Evolutionary conservation across 2,797 vertebrate genomes (phyloP), one percentile per base, ranked within the genome.

Genomic region (Nothura maculosa): DNA sequence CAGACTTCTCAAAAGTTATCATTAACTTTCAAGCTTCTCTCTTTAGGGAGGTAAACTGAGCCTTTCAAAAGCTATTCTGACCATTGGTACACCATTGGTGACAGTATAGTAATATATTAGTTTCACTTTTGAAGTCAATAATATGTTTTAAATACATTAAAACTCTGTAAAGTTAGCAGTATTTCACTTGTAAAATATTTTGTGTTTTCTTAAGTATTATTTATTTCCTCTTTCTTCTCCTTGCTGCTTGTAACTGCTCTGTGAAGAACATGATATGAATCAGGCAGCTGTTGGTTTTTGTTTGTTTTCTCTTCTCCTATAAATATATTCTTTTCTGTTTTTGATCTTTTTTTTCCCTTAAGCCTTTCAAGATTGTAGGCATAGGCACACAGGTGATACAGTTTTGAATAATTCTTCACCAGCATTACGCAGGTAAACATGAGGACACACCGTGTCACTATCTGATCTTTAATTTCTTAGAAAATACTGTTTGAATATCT

Each of bases 401-500:
- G 89, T 92, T 97, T 95, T 96, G 69, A 91, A 94, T 85, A 43
- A 18, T 92, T 18, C 47, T 58, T 75, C 57, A 42, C 55, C 58
- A 74, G 32, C 73, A 86, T 62, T 83, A 76, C 66, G 38, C 6
- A 28, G 34, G 73, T 94, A 91, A 97, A 94, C 74, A 32, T 92
- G 84, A 96, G 86, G 92, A 95, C 75, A 82, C 58, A 78, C 66
- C 69, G 48, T 68, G 57, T 74, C 79, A 57, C 62, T 93, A 81
- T 78, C 77, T 48, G 24, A 88, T 86, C 85, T 85, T 91, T 80
- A 86, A 85, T 87, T 96, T 97, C 78, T 91, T 96, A 84, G 87
- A 94, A 95, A 96, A 84, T 85, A 20, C 40, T 89, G 57, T 95
- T 95, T 54, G 10, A 94, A 85, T 96, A 91, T 92, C 87, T 93